Base-by-base conservation (phyloP, 2,888 invertebrate species). In the Idaea aversata region DNA sequence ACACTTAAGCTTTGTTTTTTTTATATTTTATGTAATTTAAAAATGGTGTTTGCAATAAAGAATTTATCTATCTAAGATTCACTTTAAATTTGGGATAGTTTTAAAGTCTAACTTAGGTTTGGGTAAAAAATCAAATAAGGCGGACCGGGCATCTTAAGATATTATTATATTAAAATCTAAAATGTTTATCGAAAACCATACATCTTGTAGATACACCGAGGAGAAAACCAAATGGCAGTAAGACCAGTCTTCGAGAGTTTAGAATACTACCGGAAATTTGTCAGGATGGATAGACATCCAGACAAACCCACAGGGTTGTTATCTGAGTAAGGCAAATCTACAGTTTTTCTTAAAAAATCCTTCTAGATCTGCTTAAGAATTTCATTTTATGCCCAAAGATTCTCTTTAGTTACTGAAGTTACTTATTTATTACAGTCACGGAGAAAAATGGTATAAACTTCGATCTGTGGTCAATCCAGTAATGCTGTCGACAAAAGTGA, bases 221-320 rank as follows among this genome's bases (percentile, higher is more conserved):
- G 79, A 62, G 88, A 88, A 72, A 84, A 88, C 65, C 72, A 72
- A 68, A 60, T 80, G 67, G 88, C 88, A 1, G 61, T 77, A 13
- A 79, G 88, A 3, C 79, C 82, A 1, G 88, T 87, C 10, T 85
- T 88, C 35, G 62, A 73, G 34, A 80, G 84, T 1, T 71, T 88
- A 6, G 77, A 79, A 38, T 78, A 87, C 69, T 88, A 82, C 64
- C 79, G 88, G 67, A 77, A 80, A 57, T 65, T 66, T 3, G 72
- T 57, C 67, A 70, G 35, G 13, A 35, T 61, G 7, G 34, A 59
- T 16, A 25, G 34, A 25, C 67, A 70, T 25, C 65, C 72, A 5
- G 76, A 47, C 10, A 47, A 47, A 47, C 47, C 47, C 10, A 47
- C 79, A 4, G 84, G 85, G 61, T 66, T 85, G 7, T 61, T 84